phyloP scores from a whole-genome alignment of 1,140 invertebrate genomes.

The Drosophila pallidifrons region DNA sequence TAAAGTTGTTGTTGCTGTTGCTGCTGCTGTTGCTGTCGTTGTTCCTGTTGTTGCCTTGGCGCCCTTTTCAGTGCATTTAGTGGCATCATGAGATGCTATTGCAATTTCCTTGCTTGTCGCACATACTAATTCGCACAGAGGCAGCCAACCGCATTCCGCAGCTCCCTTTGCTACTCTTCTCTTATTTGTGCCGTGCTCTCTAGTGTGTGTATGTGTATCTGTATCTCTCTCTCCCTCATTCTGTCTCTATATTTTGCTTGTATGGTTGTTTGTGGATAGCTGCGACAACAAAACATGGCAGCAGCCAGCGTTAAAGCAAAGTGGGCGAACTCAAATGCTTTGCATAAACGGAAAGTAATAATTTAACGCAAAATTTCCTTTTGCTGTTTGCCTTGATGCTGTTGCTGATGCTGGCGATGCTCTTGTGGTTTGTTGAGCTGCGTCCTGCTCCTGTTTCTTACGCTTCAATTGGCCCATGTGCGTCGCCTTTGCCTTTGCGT shows the following conservation, averaged over 20 bases:
- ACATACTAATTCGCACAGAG: slow-evolving; percentile 80
- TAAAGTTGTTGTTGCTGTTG: slow-evolving; percentile 33
- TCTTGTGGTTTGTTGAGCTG: slow-evolving; percentile 37
- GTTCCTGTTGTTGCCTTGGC: slow-evolving; percentile 46
- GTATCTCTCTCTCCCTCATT: background rate
- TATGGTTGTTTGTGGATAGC: slow-evolving; percentile 20
- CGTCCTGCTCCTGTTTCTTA: slow-evolving; percentile 73
- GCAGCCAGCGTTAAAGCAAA: slow-evolving; percentile 65
- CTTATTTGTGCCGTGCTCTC: background rate
- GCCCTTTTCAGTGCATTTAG: slow-evolving; percentile 70
- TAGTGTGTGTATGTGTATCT: slow-evolving; percentile 10
- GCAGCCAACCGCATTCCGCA: slow-evolving; percentile 44
- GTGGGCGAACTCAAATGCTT: slow-evolving; percentile 80
- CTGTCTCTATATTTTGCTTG: slow-evolving; percentile 6
- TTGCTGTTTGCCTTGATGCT: slow-evolving; percentile 57
- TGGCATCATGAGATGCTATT: slow-evolving; percentile 84
- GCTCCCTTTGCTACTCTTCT: background rate
- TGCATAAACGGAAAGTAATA: slow-evolving; percentile 84
- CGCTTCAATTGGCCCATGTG: slow-evolving; percentile 68
- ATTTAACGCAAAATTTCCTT: slow-evolving; percentile 84
- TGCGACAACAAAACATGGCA: slow-evolving; percentile 60
- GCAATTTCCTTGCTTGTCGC: slow-evolving; percentile 83
- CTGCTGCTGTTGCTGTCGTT: slow-evolving; percentile 32
- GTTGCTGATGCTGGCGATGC: slow-evolving; percentile 41
- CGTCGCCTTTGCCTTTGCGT: background rate